These are phyloP conservation scores for Acleris literana DNA, from an alignment of 2,888 invertebrate genomes.

Conservation along the genomic window DNA sequence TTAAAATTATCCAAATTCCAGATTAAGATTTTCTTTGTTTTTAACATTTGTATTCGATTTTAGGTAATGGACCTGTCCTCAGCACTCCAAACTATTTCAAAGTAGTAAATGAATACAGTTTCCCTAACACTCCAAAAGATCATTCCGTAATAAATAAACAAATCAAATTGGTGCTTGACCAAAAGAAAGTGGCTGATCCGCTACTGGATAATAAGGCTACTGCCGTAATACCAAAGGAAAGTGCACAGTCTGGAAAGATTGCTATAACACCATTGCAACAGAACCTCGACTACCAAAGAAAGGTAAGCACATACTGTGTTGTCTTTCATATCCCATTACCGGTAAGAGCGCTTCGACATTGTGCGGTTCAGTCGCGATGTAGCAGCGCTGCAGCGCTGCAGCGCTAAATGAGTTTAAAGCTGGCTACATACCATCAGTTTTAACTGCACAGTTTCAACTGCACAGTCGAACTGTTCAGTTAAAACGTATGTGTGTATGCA, in stretches of 20 bases:
- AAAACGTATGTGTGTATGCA: too few relatives aligned
- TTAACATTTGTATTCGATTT: constrained; percentile 40
- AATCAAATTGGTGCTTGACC: constrained; percentile 57
- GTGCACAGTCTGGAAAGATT: constrained; percentile 61
- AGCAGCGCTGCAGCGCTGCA: too few relatives aligned
- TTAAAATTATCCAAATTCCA: too few relatives aligned
- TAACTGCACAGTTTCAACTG: too few relatives aligned
- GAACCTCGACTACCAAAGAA: constrained; percentile 51
- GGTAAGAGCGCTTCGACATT: too few relatives aligned
- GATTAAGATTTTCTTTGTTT: neutral
- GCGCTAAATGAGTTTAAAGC: too few relatives aligned
- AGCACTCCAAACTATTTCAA: constrained; percentile 64
- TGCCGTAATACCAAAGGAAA: constrained; percentile 56
- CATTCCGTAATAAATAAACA: constrained; percentile 51
- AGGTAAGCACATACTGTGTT: constrained; percentile 47
- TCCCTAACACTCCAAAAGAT: constrained; percentile 47
- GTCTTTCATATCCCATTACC: too few relatives aligned
- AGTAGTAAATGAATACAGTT: constrained; percentile 70
- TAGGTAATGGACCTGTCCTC: constrained; percentile 57
- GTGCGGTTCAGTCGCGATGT: too few relatives aligned
- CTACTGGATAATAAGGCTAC: constrained; percentile 47
- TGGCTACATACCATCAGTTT: too few relatives aligned
- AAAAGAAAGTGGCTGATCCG: constrained; percentile 63
- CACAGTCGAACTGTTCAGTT: too few relatives aligned
- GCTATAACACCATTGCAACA: constrained; percentile 60